Base-by-base conservation (phyloP, 2,797 vertebrate genomes). In the Acomys russatus region DNA sequence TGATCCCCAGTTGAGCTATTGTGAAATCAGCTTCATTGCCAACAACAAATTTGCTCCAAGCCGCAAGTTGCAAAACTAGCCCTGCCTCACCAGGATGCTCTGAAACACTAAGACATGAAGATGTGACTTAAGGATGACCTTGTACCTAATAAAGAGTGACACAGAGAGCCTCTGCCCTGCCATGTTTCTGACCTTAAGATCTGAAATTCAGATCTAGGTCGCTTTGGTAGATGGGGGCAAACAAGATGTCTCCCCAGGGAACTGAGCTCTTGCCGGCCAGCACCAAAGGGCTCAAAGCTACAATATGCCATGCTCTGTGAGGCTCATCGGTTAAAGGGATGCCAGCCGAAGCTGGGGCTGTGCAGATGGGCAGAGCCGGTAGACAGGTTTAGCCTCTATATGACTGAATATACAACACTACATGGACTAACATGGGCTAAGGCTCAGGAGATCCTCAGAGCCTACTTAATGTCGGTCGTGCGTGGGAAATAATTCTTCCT, bases 131-230 rank as follows among this genome's bases (percentile, higher is more conserved):
- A 49, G 86, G 92, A 94, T 25, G 54, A 56, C 28, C 61, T 3
- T 38, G 30, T 74, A 28, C 66, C 30, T 38, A 44, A 71, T 61
- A 77, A 95, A 96, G 25, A 78, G 9, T 9, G 49, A 49, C 1
- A 8, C 14, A n/a, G 14, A 1, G 20, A 85, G 66, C 68, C 73
- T 73, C 77, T 44, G 0, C 38, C 25, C 49, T 86, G 54, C 15
- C 33, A 22, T 0, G 33, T 33, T 1, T 84, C 83, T 77, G 63
- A 90, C 86, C 76, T 94, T 92, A 23, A 56, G 20, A 84, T 88
- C 84, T 90, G 44, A 94, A 56, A 71, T 95, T 95, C 80, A 96
- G 66, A 93, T 94, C 92, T 54, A 87, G 54, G 80, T 90, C 93
- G 63, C 44, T 63, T 92, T 88, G 1, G 1, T 14, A 93, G 59